Conservation (phyloP, 2,113 vertebrate genomes). For the Tautogolabrus adspersus region DNA sequence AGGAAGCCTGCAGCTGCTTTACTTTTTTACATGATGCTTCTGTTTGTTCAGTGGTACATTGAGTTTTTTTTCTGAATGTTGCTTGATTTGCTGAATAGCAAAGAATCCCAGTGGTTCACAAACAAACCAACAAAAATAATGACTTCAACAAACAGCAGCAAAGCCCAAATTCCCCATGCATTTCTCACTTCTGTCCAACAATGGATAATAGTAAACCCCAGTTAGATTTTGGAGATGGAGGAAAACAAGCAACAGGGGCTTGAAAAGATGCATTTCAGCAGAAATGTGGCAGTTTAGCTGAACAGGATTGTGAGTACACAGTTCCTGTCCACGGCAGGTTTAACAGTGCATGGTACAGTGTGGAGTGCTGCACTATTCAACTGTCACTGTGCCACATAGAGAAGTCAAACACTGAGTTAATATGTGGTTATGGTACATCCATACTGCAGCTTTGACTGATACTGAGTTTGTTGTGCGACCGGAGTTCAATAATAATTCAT, state of each 20-base stretch:
- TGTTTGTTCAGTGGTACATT: slow-evolving; percentile 20
- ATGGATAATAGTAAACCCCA: slow-evolving; percentile 12
- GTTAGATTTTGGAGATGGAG: slow-evolving; percentile 18
- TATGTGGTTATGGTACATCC: slow-evolving; percentile 44
- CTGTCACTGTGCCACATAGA: slow-evolving; percentile 33
- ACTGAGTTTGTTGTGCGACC: slow-evolving; percentile 17
- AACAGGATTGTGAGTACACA: slow-evolving; percentile 21
- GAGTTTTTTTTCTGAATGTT: slow-evolving; percentile 14
- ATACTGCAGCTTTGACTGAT: slow-evolving; percentile 30
- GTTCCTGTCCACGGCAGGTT: slow-evolving; percentile 30
- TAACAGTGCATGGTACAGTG: slow-evolving; percentile 18
- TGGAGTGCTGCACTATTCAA: slow-evolving; percentile 29
- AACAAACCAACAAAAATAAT: slow-evolving; percentile 51
- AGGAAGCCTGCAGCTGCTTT: slow-evolving; percentile 6
- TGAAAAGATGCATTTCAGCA: slow-evolving; percentile 46
- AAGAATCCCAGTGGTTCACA: slow-evolving; percentile 42
- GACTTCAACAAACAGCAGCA: slow-evolving; percentile 38
- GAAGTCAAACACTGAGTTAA: slow-evolving; percentile 58
- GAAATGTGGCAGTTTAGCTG: slow-evolving; percentile 35
- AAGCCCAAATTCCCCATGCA: slow-evolving; percentile 26
- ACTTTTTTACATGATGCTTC: slow-evolving; percentile 21
- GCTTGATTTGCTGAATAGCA: slow-evolving; percentile 46
- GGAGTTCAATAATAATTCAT: slow-evolving; percentile 39
- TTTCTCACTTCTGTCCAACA: slow-evolving; percentile 29
- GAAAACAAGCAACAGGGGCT: slow-evolving; percentile 23